Percentiles rank a stretch among this genome's conserved stretches.
These are phyloP conservation scores for Nebria brevicollis DNA, from an alignment of 2,888 invertebrate genomes.

Conservation along the genomic window DNA sequence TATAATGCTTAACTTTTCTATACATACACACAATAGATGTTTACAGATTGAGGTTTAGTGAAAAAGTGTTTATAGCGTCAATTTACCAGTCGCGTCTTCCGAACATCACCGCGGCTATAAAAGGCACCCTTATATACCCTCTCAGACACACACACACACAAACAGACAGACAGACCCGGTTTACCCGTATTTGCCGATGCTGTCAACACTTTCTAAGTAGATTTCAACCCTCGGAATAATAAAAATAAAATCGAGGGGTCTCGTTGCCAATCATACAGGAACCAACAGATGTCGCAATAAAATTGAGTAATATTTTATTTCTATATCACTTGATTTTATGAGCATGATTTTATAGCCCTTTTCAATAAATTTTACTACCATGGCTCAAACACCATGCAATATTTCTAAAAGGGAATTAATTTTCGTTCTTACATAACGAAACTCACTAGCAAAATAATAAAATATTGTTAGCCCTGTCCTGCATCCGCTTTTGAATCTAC, in stretches of 20 bases:
- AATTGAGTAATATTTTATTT: conserved; percentile 1
- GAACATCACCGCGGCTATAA: neutral
- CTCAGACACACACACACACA: neutral
- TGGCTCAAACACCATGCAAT: too few species aligned
- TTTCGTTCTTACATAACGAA: too few species aligned
- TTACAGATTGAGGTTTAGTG: neutral
- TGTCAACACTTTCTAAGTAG: neutral
- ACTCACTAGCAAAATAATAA: too few species aligned
- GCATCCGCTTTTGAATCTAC: neutral
- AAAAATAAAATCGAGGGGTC: neutral
- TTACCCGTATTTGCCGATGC: neutral
- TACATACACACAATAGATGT: neutral
- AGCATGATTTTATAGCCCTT: neutral
- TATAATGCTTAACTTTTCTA: neutral
- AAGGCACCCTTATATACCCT: neutral
- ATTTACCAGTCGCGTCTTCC: neutral
- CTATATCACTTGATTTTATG: neutral
- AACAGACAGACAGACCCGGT: too few species aligned
- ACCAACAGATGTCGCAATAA: neutral
- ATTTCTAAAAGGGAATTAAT: too few species aligned
- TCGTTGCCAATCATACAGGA: neutral
- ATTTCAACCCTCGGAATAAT: neutral
- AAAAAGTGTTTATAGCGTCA: conserved; percentile 1
- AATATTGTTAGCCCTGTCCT: too few species aligned
- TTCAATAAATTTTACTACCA: neutral